Evolutionary conservation across 2,113 vertebrate genomes (phyloP).

Genomic region (Actenoides hombroni): DNA sequence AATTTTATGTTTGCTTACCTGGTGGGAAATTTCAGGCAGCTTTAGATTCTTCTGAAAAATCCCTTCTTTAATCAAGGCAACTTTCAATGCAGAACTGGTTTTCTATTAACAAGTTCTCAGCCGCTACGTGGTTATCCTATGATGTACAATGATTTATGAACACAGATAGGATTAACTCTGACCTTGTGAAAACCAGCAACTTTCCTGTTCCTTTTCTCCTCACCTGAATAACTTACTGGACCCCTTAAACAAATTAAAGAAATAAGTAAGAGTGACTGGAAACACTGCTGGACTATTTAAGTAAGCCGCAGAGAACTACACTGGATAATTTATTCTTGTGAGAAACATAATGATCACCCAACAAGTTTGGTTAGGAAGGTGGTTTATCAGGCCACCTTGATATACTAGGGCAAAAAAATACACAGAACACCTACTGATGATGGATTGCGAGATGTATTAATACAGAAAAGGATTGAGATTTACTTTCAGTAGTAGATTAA

Average conservation of each 20-base stretch:
- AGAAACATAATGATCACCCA: conserved; percentile 82
- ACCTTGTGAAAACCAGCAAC: conserved; percentile 47
- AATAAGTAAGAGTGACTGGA: conserved; percentile 67
- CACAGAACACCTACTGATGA: conserved; percentile 75
- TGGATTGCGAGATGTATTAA: conserved; percentile 82
- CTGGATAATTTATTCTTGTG: conserved; percentile 79
- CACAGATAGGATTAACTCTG: conserved; percentile 52
- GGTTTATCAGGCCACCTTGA: conserved; percentile 82
- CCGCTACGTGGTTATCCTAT: background rate
- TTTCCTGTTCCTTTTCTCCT: conserved; percentile 25
- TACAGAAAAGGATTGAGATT: conserved; percentile 83
- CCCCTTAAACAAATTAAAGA: conserved; percentile 73
- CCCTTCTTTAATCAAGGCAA: background rate
- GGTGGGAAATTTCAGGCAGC: background rate
- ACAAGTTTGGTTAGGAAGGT: conserved; percentile 80
- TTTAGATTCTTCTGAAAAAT: background rate
- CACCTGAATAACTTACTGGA: conserved; percentile 57
- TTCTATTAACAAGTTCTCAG: background rate
- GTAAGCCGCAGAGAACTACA: conserved; percentile 68
- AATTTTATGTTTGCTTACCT: background rate
- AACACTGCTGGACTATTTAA: conserved; percentile 73
- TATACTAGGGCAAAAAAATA: conserved; percentile 74
- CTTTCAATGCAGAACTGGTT: background rate
- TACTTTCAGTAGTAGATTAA: conserved; percentile 79
- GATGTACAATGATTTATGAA: conserved; percentile 61